Percentiles rank a stretch among this genome's conserved stretches.
phyloP scores from a whole-genome alignment of 2,888 invertebrate genomes.

The Agrochola litura region DNA sequence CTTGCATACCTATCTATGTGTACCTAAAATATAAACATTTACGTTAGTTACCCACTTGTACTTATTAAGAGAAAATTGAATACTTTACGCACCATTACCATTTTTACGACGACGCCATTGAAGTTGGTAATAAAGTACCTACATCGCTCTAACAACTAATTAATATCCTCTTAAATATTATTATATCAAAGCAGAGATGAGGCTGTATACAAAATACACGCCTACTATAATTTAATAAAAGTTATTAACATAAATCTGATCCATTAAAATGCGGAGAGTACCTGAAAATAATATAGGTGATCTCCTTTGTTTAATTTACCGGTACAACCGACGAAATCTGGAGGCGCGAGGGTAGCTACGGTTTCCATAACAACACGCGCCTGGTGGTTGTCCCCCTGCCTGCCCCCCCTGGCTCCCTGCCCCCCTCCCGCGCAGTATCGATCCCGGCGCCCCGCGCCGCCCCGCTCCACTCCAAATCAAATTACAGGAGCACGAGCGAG shows the following conservation, averaged over 20 bases:
- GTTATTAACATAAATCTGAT: constrained; percentile 54
- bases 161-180: constrained; percentile 19
- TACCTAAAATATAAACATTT: constrained; percentile 38
- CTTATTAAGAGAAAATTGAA: constrained; percentile 45
- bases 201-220: constrained; percentile 11
- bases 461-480: constrained; percentile 88
- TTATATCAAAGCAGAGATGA: constrained; percentile 12
- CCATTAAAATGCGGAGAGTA: constrained; percentile 54
- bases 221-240: constrained; percentile 29
- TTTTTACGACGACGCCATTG: constrained; percentile 42
- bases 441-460: constrained; percentile 70
- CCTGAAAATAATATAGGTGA: constrained; percentile 81
- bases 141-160: constrained; percentile 7
- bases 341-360: constrained; percentile 87
- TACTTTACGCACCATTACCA: constrained; percentile 51
- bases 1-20: constrained; percentile 26
- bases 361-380: constrained; percentile 89
- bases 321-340: constrained; percentile 88
- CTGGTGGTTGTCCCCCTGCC: constrained; percentile 77
- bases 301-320: constrained; percentile 89
- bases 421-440: constrained; percentile 67
- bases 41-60: constrained; percentile 28
- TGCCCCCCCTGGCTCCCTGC: constrained; percentile 62
- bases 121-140: constrained; percentile 13
- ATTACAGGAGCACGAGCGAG: constrained; percentile 84